phyloP scores from a whole-genome alignment of 2,888 invertebrate genomes.

The Cryptus viduatorius region DNA sequence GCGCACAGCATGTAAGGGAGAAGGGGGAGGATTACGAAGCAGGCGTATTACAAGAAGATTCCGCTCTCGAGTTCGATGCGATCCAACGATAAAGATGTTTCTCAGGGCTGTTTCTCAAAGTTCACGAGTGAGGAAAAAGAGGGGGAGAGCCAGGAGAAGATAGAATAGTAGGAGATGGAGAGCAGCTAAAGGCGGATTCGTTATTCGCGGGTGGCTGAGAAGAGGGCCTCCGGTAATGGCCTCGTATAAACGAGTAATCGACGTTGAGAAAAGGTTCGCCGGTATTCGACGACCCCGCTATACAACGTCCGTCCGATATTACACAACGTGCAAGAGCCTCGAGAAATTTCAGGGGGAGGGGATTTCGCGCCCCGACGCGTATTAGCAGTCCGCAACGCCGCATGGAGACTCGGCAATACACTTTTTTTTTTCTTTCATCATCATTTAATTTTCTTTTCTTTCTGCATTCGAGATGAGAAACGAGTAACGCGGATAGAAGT shows the following conservation, averaged over 20 bases:
- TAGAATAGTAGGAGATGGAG: constrained; percentile 16
- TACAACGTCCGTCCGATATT: constrained; percentile 40
- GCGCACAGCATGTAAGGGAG: background rate
- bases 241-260: constrained; percentile 73
- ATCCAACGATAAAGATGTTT: constrained; percentile 69
- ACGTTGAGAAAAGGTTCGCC: constrained; percentile 57
- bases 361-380: constrained; percentile 37
- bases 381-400: background rate
- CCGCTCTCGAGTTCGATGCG: constrained; percentile 50
- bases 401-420: background rate
- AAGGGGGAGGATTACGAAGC: constrained; percentile 8
- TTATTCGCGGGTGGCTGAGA: constrained; percentile 68
- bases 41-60: constrained; percentile 49
- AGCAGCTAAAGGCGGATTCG: constrained; percentile 66
- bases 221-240: constrained; percentile 61
- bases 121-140: constrained; percentile 62
- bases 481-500: constrained; percentile 19
- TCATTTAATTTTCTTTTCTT: constrained; percentile 18
- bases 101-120: constrained; percentile 66
- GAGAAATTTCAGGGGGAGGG: constrained; percentile 21
- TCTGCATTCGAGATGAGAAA: constrained; percentile 39
- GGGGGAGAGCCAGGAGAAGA: background rate
- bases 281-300: constrained; percentile 56
- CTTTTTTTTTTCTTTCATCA: background rate
- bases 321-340: constrained; percentile 50